Evolutionary conservation across 2,113 vertebrate genomes (phyloP).

Genomic region (Gymnobelideus leadbeateri): DNA sequence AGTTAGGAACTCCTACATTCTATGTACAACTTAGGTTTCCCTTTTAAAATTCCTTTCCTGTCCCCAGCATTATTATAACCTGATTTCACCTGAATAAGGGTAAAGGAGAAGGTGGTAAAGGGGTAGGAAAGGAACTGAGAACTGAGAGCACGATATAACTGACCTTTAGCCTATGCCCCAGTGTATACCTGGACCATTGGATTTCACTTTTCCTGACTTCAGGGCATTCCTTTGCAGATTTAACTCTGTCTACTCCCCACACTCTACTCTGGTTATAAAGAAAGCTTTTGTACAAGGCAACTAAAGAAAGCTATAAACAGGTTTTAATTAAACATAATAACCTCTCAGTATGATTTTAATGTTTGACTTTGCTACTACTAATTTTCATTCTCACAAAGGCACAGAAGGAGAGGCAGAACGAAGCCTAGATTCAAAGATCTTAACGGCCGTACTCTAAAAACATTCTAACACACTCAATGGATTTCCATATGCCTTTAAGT

Average conservation of each 20-base stretch:
- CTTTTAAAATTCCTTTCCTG: neutral
- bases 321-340: conserved; percentile 32
- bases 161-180: neutral
- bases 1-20: neutral
- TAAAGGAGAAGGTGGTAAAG: neutral
- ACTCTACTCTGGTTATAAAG: neutral
- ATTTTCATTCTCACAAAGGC: conserved; percentile 11
- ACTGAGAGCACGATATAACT: neutral
- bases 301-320: neutral
- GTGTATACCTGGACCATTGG: neutral
- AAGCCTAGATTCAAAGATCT: neutral
- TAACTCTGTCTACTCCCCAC: neutral
- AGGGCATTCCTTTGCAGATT: neutral
- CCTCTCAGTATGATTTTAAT: neutral
- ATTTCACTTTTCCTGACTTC: neutral
- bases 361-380: conserved; percentile 39
- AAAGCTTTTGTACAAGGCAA: neutral
- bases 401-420: conserved; percentile 12
- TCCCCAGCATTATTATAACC: neutral
- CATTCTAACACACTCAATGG: neutral
- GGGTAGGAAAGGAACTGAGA: neutral
- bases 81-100: conserved; percentile 19
- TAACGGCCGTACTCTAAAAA: neutral
- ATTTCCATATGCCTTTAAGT: conserved; percentile 9
- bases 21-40: neutral